Evolutionary conservation across 2,113 vertebrate genomes (phyloP).

Genomic region (Mirounga angustirostris): DNA sequence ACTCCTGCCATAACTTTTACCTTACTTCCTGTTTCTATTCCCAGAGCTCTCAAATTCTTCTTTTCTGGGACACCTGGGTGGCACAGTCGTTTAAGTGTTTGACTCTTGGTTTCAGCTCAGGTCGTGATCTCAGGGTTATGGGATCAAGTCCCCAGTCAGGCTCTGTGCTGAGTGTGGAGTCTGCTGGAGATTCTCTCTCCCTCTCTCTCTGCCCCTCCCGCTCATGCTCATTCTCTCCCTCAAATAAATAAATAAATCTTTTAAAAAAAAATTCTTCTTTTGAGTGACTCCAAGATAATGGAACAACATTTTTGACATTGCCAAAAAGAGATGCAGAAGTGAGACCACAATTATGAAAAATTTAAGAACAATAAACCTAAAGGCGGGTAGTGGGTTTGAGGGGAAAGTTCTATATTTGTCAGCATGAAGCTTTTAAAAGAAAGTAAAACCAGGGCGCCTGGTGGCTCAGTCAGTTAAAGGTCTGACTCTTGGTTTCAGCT

Average conservation of each 20-base stretch:
- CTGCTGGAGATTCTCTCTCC: not conserved
- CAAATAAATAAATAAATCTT: too few relatives aligned
- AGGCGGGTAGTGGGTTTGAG: not conserved
- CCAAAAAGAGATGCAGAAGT: slow-evolving; percentile 29
- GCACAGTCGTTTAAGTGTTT: not conserved
- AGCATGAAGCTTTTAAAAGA: not conserved
- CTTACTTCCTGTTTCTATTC: not conserved
- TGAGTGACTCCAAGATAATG: not conserved
- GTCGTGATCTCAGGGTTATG: too few relatives aligned
- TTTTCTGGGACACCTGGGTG: not conserved
- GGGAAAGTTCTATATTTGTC: not conserved
- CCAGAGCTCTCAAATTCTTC: not conserved
- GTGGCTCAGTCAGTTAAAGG: not conserved
- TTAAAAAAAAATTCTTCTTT: not conserved
- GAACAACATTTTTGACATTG: not conserved
- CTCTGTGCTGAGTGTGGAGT: not conserved
- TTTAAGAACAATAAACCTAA: not conserved
- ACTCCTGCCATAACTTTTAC: not conserved
- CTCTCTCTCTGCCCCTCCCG: too few relatives aligned
- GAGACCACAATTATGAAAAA: not conserved
- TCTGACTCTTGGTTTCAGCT: not conserved
- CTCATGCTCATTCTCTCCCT: too few relatives aligned
- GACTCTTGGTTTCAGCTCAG: too few relatives aligned
- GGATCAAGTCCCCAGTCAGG: too few relatives aligned
- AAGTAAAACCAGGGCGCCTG: not conserved